These are phyloP conservation scores for Hippopotamyrus pictus DNA, from an alignment of 2,797 vertebrate species.

Conservation along the genomic window DNA sequence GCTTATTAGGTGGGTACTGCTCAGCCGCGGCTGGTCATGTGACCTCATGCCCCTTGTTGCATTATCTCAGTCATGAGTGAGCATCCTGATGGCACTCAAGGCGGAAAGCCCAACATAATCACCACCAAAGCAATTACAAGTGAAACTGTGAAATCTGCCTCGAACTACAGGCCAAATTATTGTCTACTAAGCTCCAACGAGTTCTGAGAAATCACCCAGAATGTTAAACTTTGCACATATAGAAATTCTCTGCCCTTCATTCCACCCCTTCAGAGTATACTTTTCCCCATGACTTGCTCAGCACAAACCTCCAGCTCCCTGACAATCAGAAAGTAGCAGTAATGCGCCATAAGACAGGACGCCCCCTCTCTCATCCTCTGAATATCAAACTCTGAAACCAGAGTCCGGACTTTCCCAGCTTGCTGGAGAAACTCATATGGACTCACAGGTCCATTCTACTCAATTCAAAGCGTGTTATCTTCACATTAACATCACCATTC, in stretches of 20 bases:
- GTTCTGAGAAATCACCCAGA: not conserved
- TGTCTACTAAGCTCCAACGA: not conserved
- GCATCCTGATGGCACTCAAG: not conserved
- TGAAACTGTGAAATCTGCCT: constrained; percentile 1
- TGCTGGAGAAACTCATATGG: not conserved
- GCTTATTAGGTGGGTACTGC: not conserved
- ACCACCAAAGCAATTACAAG: not conserved
- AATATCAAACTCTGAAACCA: constrained; percentile 39
- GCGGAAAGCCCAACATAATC: not conserved
- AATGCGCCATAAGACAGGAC: constrained; percentile 34
- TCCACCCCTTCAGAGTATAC: not conserved
- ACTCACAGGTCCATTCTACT: not conserved
- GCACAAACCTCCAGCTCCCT: constrained; percentile 22
- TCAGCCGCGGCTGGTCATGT: not conserved
- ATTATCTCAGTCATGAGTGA: not conserved
- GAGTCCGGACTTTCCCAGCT: constrained; percentile 31
- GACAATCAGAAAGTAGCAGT: not conserved
- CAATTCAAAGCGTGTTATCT: not conserved
- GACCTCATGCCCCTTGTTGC: not conserved
- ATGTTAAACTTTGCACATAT: constrained; percentile 1
- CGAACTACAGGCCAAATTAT: not conserved
- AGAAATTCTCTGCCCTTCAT: not conserved
- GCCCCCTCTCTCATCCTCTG: constrained; percentile 30
- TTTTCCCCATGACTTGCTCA: constrained; percentile 19
- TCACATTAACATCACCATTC: not conserved